Base-by-base conservation (phyloP, 2,113 vertebrate species). In the Hippocampus mohnikei region DNA sequence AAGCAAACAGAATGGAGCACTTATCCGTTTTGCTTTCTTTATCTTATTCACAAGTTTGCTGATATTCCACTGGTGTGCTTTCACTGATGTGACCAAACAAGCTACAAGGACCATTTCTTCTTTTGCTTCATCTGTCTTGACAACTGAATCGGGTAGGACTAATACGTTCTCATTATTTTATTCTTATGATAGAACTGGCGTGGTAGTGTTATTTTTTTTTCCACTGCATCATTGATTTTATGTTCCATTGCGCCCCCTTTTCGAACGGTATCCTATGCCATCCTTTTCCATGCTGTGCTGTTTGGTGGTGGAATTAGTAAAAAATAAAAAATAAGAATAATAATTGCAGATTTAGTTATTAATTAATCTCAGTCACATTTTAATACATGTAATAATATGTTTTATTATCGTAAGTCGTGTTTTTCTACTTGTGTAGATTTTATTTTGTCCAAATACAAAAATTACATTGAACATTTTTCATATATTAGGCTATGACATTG, bases 101-200 rank as follows among this genome's bases (percentile, higher is more conserved):
- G 72, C 82, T 87, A 72, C 66, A 50, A 53, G 73, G 16, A 12
- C 70, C 69, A 60, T 74, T 65, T 25, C 13, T 44, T 65, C 60
- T 71, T 71, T 70, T 60, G 68, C 69, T 70, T 67, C 62, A 61
- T 73, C 72, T 69, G 77, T 71, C 83, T 60, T 65, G 70, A 81
- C 65, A 76, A 79, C 81, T 83, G 70, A 88, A 74, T 42, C 83
- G 92, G 91, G 92, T 93, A 88, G 10, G 83, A 25, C 10, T 27
- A 27, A 13, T 1, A 56, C 10, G 3, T 23, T 56, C 8, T 56
- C 15, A 13, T 59, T 29, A 59, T 16, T 29, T 29, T 29, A 16
- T 13, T 59, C 2, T 58, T 58, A 15, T 27, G 10, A 60, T 33
- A 60, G 12, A 23, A 3, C 1, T 23, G 48, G 16, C 59, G 66